Evolutionary conservation across 2,888 invertebrate species (phyloP).

Genomic region (Pimpla rufipes): DNA sequence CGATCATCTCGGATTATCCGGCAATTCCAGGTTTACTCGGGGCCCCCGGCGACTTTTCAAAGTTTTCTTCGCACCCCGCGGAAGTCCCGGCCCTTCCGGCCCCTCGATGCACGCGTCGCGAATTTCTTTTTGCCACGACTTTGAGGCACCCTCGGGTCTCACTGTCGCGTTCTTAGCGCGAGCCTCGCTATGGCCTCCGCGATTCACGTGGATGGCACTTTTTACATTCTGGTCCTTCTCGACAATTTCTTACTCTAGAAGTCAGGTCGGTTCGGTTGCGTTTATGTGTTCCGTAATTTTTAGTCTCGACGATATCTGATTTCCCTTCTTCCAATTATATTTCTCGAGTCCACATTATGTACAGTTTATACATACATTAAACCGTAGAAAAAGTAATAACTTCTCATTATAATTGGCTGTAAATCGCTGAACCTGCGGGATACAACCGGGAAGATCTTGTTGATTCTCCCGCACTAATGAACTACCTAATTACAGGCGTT

Average conservation of each 20-base stretch:
- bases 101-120: constrained; percentile 5
- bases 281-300: too few species aligned
- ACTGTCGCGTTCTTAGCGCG: neutral
- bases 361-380: too few species aligned
- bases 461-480: neutral
- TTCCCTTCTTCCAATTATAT: too few species aligned
- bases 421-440: too few species aligned
- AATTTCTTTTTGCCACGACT: constrained; percentile 24
- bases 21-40: constrained; percentile 81
- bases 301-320: too few species aligned
- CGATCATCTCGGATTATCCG: constrained; percentile 85
- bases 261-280: too few species aligned
- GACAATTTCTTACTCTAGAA: neutral
- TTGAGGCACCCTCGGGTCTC: neutral
- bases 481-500: neutral
- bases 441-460: neutral
- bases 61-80: constrained; percentile 78
- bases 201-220: neutral
- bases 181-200: constrained; percentile 21
- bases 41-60: constrained; percentile 83
- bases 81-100: constrained; percentile 8
- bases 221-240: neutral
- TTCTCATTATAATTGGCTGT: too few species aligned
- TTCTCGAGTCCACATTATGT: too few species aligned
- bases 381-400: too few species aligned